These are phyloP conservation scores for Megastigmus dorsalis DNA, from an alignment of 2,888 invertebrate genomes.

Conservation along the genomic window DNA sequence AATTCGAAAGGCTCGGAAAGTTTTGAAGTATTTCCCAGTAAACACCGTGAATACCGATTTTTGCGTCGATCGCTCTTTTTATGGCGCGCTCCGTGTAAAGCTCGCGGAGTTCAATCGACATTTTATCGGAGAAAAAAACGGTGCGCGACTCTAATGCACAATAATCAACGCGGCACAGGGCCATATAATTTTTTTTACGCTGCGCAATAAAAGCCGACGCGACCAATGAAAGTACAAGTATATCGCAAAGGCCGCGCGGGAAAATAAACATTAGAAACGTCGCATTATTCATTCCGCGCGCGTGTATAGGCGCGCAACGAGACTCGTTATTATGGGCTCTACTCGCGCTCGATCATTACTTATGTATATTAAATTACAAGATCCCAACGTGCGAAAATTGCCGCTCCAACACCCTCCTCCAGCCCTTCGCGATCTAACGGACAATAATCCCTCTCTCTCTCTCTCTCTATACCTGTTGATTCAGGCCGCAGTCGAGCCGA, in stretches of 20 bases:
- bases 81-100: neutral
- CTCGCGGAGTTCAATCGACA: neutral
- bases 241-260: neutral
- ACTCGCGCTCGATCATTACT: slow-evolving; percentile 38
- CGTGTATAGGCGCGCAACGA: slow-evolving; percentile 18
- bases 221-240: slow-evolving; percentile 36
- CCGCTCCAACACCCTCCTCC: neutral
- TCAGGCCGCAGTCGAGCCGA: neutral
- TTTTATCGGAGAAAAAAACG: slow-evolving; percentile 5
- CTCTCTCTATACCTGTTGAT: neutral
- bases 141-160: neutral
- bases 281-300: slow-evolving; percentile 28
- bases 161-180: neutral
- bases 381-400: slow-evolving; percentile 46
- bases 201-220: slow-evolving; percentile 8
- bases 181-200: slow-evolving; percentile 19
- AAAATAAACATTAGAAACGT: slow-evolving; percentile 46
- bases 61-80: neutral
- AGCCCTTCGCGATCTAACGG: slow-evolving; percentile 25
- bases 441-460: neutral
- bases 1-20: neutral
- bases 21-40: neutral
- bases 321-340: slow-evolving; percentile 43
- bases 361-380: slow-evolving; percentile 52
- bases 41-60: neutral